Evolutionary conservation across 2,888 invertebrate species (phyloP).

Genomic region (Nebria brevicollis): DNA sequence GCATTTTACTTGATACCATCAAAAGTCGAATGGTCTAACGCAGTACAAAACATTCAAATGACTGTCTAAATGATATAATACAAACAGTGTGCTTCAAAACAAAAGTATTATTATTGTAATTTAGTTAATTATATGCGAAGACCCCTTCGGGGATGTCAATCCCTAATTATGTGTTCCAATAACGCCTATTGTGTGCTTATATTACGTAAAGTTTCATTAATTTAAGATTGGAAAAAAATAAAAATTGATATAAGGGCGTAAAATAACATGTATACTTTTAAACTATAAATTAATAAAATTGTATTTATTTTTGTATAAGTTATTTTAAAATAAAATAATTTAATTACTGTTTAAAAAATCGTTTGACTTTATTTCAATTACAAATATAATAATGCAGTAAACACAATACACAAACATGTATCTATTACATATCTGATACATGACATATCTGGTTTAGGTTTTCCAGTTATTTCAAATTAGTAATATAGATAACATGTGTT

Average conservation of each 20-base stretch:
- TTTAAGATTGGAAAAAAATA: too few relatives aligned
- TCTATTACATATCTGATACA: not conserved
- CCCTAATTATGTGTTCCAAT: not conserved
- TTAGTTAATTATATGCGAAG: not conserved
- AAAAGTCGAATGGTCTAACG: conserved; percentile 89
- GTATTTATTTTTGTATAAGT: not conserved
- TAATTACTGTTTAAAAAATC: not conserved
- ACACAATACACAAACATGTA: not conserved
- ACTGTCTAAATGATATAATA: conserved; percentile 64
- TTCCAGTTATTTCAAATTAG: not conserved
- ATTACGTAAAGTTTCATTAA: not conserved
- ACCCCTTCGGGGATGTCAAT: not conserved
- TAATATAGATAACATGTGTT: not conserved
- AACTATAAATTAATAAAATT: too few relatives aligned
- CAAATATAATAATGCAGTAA: not conserved
- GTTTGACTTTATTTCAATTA: not conserved
- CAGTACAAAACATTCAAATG: conserved; percentile 86
- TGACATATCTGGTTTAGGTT: not conserved
- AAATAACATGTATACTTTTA: too few relatives aligned
- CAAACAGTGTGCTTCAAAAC: not conserved
- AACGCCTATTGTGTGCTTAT: not conserved
- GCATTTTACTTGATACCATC: conserved; percentile 92
- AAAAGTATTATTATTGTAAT: not conserved
- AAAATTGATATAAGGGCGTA: too few relatives aligned
- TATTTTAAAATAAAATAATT: not conserved